These are phyloP conservation scores for Bruchidius siliquastri DNA, from an alignment of 2,888 invertebrate genomes.

Conservation along the genomic window DNA sequence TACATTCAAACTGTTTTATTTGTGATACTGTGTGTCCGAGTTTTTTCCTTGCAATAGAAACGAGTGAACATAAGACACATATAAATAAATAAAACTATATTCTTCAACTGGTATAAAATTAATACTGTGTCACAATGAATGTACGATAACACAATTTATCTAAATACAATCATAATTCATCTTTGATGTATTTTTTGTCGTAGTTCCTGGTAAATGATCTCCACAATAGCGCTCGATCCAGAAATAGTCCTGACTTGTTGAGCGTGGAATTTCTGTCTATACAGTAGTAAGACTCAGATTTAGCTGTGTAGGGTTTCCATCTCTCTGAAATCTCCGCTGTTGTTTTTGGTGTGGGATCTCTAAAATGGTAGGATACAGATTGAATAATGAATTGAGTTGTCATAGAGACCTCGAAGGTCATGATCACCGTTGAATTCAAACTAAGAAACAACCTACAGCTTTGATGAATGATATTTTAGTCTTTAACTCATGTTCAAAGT, in stretches of 20 bases:
- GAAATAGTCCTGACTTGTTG: constrained; percentile 54
- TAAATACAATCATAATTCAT: constrained; percentile 47
- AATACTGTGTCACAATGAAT: not conserved
- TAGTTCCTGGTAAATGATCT: constrained; percentile 42
- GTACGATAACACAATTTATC: too few relatives aligned
- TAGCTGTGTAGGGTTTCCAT: constrained; percentile 56
- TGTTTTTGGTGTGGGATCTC: constrained; percentile 61
- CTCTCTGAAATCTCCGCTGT: constrained; percentile 44
- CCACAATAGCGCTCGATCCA: constrained; percentile 62
- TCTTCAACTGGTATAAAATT: not conserved
- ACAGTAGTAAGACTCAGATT: constrained; percentile 52
- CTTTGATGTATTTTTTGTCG: constrained; percentile 40
- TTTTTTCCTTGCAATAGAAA: too few relatives aligned
- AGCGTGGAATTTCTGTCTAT: constrained; percentile 49
- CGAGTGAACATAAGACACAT: too few relatives aligned
- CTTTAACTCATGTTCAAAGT: too few relatives aligned
- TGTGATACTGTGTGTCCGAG: too few relatives aligned
- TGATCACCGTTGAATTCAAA: too few relatives aligned
- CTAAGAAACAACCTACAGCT: too few relatives aligned
- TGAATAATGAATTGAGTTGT: too few relatives aligned
- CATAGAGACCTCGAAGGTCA: too few relatives aligned
- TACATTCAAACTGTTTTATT: too few relatives aligned
- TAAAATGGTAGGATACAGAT: constrained; percentile 39
- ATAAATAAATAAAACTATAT: not conserved
- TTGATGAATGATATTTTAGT: too few relatives aligned